A percentile compares a stretch with the other conserved stretches of the same genome.
Evolutionary conservation across 2,797 vertebrate genomes (phyloP).

Genomic region (Ptychobarbus kaznakovi): DNA sequence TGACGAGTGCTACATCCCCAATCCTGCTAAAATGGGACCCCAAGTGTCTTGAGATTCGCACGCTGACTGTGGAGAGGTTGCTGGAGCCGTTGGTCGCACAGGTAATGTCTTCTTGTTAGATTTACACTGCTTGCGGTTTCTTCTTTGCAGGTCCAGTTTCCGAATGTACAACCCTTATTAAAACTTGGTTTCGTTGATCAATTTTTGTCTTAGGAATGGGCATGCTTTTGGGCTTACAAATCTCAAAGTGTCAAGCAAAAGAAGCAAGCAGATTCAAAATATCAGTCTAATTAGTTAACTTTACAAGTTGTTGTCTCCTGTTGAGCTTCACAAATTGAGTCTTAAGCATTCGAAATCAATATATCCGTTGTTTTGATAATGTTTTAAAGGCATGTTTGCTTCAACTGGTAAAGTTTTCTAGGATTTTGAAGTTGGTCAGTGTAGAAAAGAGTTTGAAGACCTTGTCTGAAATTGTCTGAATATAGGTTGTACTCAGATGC

Average conservation of each 20-base stretch:
- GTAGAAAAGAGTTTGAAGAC: neutral
- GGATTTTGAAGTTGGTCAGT: neutral
- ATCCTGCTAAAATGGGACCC: constrained; percentile 88
- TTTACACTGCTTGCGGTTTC: neutral
- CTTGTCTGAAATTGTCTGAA: neutral
- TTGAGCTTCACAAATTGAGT: neutral
- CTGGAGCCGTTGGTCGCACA: constrained; percentile 86
- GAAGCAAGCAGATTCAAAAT: neutral
- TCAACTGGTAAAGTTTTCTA: neutral
- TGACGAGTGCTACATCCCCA: constrained; percentile 85
- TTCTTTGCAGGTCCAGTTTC: neutral
- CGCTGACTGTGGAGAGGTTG: constrained; percentile 84
- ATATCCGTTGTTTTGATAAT: neutral
- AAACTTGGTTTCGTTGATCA: neutral
- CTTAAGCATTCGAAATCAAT: neutral
- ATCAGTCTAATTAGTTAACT: neutral
- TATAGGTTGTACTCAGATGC: neutral
- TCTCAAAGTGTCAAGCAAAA: neutral
- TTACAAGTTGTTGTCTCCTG: neutral
- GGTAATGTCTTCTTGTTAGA: constrained; percentile 64
- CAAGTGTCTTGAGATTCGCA: constrained; percentile 86
- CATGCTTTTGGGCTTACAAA: neutral
- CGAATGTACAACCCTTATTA: neutral
- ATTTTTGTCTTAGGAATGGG: neutral
- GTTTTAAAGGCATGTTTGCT: neutral